phyloP scores from a whole-genome alignment of 2,113 vertebrate genomes.

The Aplodontia rufa region DNA sequence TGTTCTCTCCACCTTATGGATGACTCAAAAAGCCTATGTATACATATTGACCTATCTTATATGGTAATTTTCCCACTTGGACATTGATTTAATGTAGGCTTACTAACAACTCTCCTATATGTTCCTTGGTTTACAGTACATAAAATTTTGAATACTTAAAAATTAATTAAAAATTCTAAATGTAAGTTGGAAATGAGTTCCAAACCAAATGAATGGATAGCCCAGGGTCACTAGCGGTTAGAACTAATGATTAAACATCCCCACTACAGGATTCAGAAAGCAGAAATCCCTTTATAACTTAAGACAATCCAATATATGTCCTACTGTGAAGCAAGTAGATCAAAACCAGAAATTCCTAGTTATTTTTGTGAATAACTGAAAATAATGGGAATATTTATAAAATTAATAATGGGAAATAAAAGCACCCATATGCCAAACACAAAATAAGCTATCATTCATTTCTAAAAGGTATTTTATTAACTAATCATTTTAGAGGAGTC shows the following conservation, averaged over 20 bases:
- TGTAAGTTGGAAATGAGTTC: slow-evolving; percentile 2
- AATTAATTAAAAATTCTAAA: slow-evolving; percentile 31
- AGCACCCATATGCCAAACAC: neutral
- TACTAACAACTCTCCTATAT: neutral
- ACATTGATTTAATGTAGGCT: neutral
- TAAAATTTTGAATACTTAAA: slow-evolving; percentile 29
- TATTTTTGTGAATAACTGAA: slow-evolving; percentile 42
- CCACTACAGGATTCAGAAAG: neutral
- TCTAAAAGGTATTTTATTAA: slow-evolving; percentile 28
- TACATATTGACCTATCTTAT: neutral
- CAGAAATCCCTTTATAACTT: neutral
- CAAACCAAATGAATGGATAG: slow-evolving; percentile 14
- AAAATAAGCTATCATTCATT: slow-evolving; percentile 5
- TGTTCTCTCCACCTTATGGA: neutral
- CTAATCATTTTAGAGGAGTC: slow-evolving; percentile 16
- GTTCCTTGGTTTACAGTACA: slow-evolving; percentile 15
- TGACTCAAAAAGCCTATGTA: neutral
- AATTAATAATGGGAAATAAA: slow-evolving; percentile 44
- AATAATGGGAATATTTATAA: neutral
- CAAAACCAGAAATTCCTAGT: slow-evolving; percentile 7
- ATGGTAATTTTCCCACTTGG: neutral
- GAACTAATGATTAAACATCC: neutral
- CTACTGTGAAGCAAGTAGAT: neutral
- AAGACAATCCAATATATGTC: neutral
- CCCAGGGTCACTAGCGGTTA: neutral